Conservation (phyloP, 1,140 invertebrate genomes). For the Dinoponera quadriceps region DNA sequence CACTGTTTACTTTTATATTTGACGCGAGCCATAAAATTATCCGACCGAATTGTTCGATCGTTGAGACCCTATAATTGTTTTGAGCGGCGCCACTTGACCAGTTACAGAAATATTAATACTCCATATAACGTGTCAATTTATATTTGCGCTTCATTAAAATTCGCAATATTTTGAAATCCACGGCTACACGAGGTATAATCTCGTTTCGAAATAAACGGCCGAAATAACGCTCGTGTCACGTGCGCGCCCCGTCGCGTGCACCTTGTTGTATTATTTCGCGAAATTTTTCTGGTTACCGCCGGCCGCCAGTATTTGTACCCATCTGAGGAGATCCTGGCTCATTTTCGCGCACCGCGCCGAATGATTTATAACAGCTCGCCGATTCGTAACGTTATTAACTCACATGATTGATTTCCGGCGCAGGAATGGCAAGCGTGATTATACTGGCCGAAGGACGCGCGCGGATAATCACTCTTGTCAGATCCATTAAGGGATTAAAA, state of each 20-base stretch:
- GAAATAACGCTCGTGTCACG: background rate
- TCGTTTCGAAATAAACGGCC: background rate
- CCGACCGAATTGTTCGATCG: no score
- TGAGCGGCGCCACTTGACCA: background rate
- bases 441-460: slow-evolving; percentile 48
- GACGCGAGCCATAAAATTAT: no score
- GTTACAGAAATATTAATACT: slow-evolving; percentile 20
- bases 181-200: background rate
- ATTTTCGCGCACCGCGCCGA: slow-evolving; percentile 64
- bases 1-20: no score
- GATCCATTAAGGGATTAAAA: slow-evolving; percentile 62
- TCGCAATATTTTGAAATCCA: background rate
- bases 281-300: background rate
- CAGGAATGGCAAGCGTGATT: slow-evolving; percentile 64
- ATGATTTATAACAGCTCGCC: slow-evolving; percentile 69
- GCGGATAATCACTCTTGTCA: slow-evolving; percentile 59
- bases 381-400: slow-evolving; percentile 72
- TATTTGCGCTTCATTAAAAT: background rate
- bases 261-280: background rate
- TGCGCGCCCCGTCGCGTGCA: background rate
- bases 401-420: slow-evolving; percentile 69
- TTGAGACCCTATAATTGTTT: no score
- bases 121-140: background rate
- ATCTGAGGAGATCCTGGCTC: slow-evolving; percentile 47
- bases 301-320: slow-evolving; percentile 13